Base-by-base conservation (phyloP, 2,888 invertebrate species). In the Drosophila mimica region DNA sequence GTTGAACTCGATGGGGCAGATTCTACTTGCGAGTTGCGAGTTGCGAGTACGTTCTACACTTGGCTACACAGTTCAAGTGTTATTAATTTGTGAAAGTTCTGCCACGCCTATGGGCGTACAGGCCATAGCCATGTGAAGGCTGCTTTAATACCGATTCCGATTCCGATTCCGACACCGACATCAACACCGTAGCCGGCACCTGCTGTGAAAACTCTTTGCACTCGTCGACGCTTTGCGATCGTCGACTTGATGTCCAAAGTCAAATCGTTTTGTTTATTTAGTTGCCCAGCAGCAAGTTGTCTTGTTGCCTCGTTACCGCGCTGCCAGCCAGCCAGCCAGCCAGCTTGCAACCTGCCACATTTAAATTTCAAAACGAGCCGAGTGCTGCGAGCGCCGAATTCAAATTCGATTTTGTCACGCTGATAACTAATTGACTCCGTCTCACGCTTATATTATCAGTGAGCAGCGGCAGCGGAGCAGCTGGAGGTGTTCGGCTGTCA, bases 11-110 rank as follows among this genome's bases (percentile, higher is more conserved):
- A 58, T 34, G 30, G 62, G 30, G 62, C 68, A 49, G 61, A 68
- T 54, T 73, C 62, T 38, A 53, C 46, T 46, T 46, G 25, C 8
- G 20, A 20, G 13, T 17, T 38, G 34, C 34, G 34, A 49, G 36
- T 59, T 59, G 57, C 54, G 33, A 48, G 64, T 64, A 59, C 43
- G 56, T 75, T 75, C 80, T 73, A 63, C 64, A 38, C 76, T 71
- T 43, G 60, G 17, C 60, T 48, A 17, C 68, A 34, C 67, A 72
- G 49, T 62, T 83, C 71, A 70, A 79, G 84, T 83, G 59, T 76
- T 90, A 87, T 90, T 86, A 90, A 88, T 90, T 90, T 87, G 90
- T 83, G 86, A 87, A 87, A 90, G 86, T 88, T 90, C 79, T 71
- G 90, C 67, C 86, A 80, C 83, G 90, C 78, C 88, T 64, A 72